Conservation (phyloP, 2,113 vertebrate genomes). For the Antechinus flavipes region DNA sequence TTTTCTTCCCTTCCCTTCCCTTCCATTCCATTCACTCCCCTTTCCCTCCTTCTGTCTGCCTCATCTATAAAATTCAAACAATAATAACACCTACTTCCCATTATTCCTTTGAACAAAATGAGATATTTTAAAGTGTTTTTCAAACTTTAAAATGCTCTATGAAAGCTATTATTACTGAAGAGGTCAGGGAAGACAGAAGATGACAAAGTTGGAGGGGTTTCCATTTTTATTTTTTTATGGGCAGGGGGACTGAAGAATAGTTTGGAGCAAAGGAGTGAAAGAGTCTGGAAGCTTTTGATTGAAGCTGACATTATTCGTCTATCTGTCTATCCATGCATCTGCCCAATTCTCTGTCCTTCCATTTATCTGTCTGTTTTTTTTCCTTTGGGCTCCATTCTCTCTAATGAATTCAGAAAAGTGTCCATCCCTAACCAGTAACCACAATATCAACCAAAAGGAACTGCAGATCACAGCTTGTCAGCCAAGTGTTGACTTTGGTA, state of each 20-base stretch:
- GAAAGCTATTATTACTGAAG: background rate
- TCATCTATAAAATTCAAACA: background rate
- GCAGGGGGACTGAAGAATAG: background rate
- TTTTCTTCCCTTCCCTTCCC: background rate
- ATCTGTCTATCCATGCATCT: background rate
- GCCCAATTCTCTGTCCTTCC: background rate
- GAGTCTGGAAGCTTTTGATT: background rate
- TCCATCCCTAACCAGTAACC: conserved; percentile 80
- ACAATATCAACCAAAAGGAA: background rate
- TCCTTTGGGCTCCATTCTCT: background rate
- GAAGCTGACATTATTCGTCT: background rate
- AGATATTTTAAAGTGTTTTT: background rate
- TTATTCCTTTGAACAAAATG: background rate
- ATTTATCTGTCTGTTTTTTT: background rate
- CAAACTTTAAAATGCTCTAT: background rate
- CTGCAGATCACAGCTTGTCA: conserved; percentile 80
- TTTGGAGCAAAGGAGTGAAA: background rate
- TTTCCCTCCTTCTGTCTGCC: background rate
- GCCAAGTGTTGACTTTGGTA: conserved; percentile 66
- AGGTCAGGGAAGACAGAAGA: background rate
- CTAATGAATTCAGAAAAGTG: conserved; percentile 82
- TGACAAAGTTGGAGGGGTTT: background rate
- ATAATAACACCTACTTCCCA: background rate
- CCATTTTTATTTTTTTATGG: background rate
- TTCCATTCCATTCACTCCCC: too few relatives aligned